phyloP scores from a whole-genome alignment of 2,888 invertebrate species.

The Andrena fulva region DNA sequence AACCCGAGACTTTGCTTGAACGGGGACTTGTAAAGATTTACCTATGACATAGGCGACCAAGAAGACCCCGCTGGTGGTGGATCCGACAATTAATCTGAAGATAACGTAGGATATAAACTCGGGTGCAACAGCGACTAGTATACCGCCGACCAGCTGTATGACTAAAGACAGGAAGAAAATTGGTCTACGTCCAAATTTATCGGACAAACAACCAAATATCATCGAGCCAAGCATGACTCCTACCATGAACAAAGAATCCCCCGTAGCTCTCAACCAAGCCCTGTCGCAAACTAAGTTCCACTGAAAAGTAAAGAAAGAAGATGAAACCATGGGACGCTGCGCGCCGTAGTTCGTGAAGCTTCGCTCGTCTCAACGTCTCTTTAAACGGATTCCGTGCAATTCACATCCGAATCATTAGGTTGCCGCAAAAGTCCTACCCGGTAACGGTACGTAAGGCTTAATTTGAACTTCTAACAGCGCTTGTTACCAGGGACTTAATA shows the following conservation, averaged over 20 bases:
- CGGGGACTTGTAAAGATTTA: constrained; percentile 77
- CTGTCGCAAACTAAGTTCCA: constrained; percentile 90
- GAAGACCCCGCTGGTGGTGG: constrained; percentile 91
- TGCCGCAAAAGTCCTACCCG: no score
- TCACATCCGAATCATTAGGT: no score
- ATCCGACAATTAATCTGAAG: constrained; percentile 89
- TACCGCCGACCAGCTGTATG: constrained; percentile 89
- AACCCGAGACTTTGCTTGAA: background rate
- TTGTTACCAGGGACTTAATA: no score
- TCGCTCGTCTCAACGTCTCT: no score
- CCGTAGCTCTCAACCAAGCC: constrained; percentile 88
- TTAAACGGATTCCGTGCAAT: no score
- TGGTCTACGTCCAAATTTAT: constrained; percentile 90
- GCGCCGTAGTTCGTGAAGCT: no score
- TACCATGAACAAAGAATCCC: constrained; percentile 90
- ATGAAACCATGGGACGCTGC: background rate
- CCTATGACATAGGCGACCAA: constrained; percentile 92
- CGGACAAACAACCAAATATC: constrained; percentile 90
- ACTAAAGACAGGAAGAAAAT: constrained; percentile 91
- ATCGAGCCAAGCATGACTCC: constrained; percentile 91
- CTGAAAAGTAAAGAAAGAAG: constrained; percentile 80
- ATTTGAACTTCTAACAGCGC: no score
- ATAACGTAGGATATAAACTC: constrained; percentile 89
- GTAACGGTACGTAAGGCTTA: no score
- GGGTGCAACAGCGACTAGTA: constrained; percentile 89